Base-by-base conservation (phyloP, 2,888 invertebrate genomes). In the Silvanus unidentatus region DNA sequence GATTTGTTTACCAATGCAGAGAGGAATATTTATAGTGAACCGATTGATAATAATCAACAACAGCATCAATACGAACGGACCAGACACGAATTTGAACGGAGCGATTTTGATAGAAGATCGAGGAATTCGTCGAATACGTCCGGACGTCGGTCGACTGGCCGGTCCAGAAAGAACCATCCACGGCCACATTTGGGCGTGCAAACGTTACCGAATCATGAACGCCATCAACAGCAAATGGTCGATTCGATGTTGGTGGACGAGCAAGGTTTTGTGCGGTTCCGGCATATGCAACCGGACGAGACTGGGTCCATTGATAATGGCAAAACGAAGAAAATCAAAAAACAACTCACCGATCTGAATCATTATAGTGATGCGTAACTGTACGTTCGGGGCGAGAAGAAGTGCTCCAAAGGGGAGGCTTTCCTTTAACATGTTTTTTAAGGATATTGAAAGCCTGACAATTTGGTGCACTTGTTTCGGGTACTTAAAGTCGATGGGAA, bases 211-310 rank as follows among this genome's bases (percentile, higher is more conserved):
- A 63, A 76, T 56, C 78, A 78, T 60, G 79, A 76, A 59, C 69
- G 73, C 59, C 75, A 79, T 62, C 22, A n/a, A n/a, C n/a, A n/a
- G n/a, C 52, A 49, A 39, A 40, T 52, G 27, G 76, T 78, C 57
- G 68, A 75, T 45, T 81, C 89, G 55, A 90, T 92, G 88, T 73
- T 92, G 51, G 89, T 91, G n/a, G 87, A 89, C 49, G 92, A 93
- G 65, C 88, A 91, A 64, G 91, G 92, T 3, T 90, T 92, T 70
- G 85, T 92, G 10, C 76, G 93, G 55, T 91, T 92, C 73, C 78
- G 89, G 50, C 83, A 86, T 11, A 74, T 88, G 56, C 60, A 60
- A 37, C 63, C 63, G 38, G 59, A 63, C 39, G 16, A 30, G 12
- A 39, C 42, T 49, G 41, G n/a, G n/a, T n/a, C n/a, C n/a, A n/a